phyloP scores from a whole-genome alignment of 2,113 vertebrate genomes.

The Mus spicilegus region DNA sequence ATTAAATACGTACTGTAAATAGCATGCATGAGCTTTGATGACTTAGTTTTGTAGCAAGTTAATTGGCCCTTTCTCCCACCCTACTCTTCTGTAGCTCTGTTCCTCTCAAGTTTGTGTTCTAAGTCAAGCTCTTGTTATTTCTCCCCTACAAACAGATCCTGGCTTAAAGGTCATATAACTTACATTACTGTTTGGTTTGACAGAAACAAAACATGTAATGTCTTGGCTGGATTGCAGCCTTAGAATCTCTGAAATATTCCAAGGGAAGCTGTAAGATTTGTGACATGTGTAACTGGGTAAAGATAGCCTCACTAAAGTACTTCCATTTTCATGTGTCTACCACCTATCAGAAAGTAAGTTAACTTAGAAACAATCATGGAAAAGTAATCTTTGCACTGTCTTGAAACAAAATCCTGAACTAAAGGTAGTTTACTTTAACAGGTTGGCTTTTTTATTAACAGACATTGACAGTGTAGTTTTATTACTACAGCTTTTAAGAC shows the following conservation, averaged over 20 bases:
- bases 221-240: conserved; percentile 54
- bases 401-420: conserved; percentile 19
- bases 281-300: conserved; percentile 19
- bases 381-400: neutral
- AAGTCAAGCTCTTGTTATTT: conserved; percentile 28
- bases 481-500: conserved; percentile 9
- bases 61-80: conserved; percentile 35
- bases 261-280: conserved; percentile 46
- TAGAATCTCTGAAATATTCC: conserved; percentile 41
- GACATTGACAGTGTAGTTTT: conserved; percentile 36
- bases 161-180: conserved; percentile 60
- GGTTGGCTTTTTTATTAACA: conserved; percentile 51
- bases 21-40: conserved; percentile 38
- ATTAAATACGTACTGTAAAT: conserved; percentile 63
- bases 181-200: too few species aligned
- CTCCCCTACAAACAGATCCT: neutral
- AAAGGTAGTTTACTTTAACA: conserved; percentile 45
- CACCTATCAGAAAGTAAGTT: neutral
- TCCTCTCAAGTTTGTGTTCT: conserved; percentile 9
- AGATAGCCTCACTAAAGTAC: conserved; percentile 32
- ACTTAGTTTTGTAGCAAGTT: conserved; percentile 48
- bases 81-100: conserved; percentile 14
- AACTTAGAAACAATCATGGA: neutral
- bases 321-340: conserved; percentile 5
- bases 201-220: neutral